A percentile compares a stretch with the other conserved stretches of the same genome.
Conservation (phyloP, 2,113 vertebrate genomes). For the Choloepus hoffmanni region DNA sequence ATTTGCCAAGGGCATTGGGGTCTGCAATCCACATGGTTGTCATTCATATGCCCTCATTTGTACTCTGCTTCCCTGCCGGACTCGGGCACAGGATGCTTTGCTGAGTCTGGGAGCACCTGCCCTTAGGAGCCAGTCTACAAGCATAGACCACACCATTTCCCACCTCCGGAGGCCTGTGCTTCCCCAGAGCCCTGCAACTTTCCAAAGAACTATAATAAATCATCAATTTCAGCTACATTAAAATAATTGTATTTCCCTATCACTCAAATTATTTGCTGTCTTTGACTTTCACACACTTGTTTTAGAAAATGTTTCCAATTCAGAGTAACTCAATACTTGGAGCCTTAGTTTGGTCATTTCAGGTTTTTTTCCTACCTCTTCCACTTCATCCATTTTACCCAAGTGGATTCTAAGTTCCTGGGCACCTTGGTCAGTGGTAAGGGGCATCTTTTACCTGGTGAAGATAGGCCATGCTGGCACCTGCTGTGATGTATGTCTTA, state of each 20-base stretch:
- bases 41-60: not conserved
- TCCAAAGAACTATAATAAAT: no score
- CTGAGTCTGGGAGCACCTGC: not conserved
- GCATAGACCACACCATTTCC: not conserved
- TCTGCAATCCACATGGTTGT: fast-evolving
- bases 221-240: not conserved
- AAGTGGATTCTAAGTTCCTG: not conserved
- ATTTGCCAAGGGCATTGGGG: not conserved
- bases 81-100: not conserved
- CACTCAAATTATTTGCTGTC: not conserved
- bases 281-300: not conserved
- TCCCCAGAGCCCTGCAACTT: not conserved
- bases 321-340: not conserved
- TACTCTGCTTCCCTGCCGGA: not conserved
- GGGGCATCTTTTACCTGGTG: not conserved
- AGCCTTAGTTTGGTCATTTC: not conserved
- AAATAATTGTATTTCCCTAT: not conserved
- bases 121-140: not conserved
- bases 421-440: not conserved
- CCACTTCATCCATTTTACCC: not conserved
- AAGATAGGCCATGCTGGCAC: not conserved
- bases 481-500: not conserved
- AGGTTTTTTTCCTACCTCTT: not conserved
- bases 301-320: not conserved
- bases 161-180: not conserved